Conservation (phyloP, 2,888 invertebrate species). For the Prosopocoilus inquinatus region DNA sequence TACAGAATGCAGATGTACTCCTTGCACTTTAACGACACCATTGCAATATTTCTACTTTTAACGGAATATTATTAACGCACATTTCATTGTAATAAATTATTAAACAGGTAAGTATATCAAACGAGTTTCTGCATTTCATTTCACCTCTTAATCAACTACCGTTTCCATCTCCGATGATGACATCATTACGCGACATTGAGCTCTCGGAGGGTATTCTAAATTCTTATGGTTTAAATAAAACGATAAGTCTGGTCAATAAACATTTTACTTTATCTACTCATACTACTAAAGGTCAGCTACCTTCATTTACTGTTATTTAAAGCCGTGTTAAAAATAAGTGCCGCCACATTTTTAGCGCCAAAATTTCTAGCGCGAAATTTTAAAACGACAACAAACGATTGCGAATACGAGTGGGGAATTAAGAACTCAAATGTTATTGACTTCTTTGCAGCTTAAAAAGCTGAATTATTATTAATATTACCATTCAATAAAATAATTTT, state of each 20-base stretch:
- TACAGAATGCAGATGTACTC: conserved; percentile 42
- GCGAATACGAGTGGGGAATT: no score
- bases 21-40: conserved; percentile 41
- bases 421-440: no score
- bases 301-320: conserved; percentile 9
- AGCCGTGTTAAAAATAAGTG: conserved; percentile 9
- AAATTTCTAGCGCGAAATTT: no score
- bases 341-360: not conserved
- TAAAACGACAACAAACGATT: no score
- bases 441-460: no score
- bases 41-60: conserved; percentile 10
- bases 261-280: not conserved
- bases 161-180: not conserved
- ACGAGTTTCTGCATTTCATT: not conserved
- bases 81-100: no score
- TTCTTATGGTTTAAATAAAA: not conserved
- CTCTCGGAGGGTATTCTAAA: not conserved
- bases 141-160: not conserved
- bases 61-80: no score
- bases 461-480: no score
- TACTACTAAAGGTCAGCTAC: conserved; percentile 9
- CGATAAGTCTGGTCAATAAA: not conserved
- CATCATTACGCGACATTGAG: not conserved
- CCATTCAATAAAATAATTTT: no score
- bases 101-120: not conserved